Base-by-base conservation (phyloP, 2,113 vertebrate species). In the Esox niger region DNA sequence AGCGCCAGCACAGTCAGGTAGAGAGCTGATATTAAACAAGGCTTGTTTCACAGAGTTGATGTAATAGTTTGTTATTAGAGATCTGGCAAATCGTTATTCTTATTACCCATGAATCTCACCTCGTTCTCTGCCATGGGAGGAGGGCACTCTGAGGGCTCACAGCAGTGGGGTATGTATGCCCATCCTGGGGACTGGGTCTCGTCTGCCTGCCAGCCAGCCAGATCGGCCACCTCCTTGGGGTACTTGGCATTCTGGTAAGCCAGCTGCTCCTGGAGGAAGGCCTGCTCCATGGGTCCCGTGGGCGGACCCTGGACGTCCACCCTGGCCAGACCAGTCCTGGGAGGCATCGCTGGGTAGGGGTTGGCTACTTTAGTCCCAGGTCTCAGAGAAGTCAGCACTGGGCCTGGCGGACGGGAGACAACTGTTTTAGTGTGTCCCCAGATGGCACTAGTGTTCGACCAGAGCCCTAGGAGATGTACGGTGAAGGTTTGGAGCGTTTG, bases 351-450 rank as follows among this genome's bases (percentile, higher is more conserved):
- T n/a, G 82, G 82, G 70, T 73, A 83, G 1, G 86, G 77, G 73
- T 82, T 89, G 63, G 83, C 62, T 2, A 75, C 63, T 72, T 62
- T 85, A 13, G 83, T 88, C 49, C 86, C 90, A 0, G 96, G 94
- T 69, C 85, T 92, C 62, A 98, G 85, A 23, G 95, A 98, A 70
- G 96, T 88, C 80, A 97, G 73, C 30, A 96, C 30, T 0, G 96
- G 96, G 2, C 68, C 96, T 92, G 63, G 17, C 38, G 13, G 64
- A 2, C 56, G 0, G 21, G 8, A 49, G 7, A 25, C 11, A 13
- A 30, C 3, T 35, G 59, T 8, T 35, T 33, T 29, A 30, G n/a
- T 1, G 3, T 43, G 13, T 1, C 5, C 35, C 0, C 35, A 38
- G 15, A 15, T 38, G 11, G 13, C 11, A 38, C 35, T 38, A 38